Evolutionary conservation across 1,140 invertebrate genomes (phyloP).

Genomic region (Drosophila grimshawi): DNA sequence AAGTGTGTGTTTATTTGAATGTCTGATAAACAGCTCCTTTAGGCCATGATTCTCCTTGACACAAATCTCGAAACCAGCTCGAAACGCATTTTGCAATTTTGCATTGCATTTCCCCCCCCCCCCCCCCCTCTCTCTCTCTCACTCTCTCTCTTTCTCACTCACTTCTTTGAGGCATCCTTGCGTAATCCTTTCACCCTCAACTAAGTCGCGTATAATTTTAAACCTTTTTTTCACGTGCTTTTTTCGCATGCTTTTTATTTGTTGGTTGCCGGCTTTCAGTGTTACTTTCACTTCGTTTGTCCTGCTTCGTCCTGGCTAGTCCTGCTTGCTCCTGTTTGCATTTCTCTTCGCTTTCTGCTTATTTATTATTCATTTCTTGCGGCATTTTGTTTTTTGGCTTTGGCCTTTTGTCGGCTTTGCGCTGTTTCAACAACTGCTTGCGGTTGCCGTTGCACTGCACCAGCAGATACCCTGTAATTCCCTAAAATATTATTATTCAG

Average conservation of each 20-base stretch:
- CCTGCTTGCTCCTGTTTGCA: background rate
- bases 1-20: constrained; percentile 82
- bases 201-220: background rate
- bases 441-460: background rate
- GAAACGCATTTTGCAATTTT: background rate
- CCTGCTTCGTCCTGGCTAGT: background rate
- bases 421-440: constrained; percentile 53
- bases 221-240: constrained; percentile 2
- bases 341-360: constrained; percentile 8
- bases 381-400: constrained; percentile 49
- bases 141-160: background rate
- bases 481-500: too few relatives aligned
- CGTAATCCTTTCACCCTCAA: too few relatives aligned
- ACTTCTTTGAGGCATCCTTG: background rate
- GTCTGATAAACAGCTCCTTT: constrained; percentile 76
- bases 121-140: background rate
- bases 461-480: constrained; percentile 12
- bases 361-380: constrained; percentile 72
- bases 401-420: constrained; percentile 44
- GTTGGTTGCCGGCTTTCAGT: background rate
- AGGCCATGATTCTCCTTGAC: constrained; percentile 30
- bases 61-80: constrained; percentile 21
- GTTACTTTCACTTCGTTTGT: background rate
- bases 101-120: background rate
- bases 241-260: background rate